A percentile compares a stretch with the other conserved stretches of the same genome.
Conservation (phyloP, 2,113 vertebrate species). For the Leptocoma aspasia region DNA sequence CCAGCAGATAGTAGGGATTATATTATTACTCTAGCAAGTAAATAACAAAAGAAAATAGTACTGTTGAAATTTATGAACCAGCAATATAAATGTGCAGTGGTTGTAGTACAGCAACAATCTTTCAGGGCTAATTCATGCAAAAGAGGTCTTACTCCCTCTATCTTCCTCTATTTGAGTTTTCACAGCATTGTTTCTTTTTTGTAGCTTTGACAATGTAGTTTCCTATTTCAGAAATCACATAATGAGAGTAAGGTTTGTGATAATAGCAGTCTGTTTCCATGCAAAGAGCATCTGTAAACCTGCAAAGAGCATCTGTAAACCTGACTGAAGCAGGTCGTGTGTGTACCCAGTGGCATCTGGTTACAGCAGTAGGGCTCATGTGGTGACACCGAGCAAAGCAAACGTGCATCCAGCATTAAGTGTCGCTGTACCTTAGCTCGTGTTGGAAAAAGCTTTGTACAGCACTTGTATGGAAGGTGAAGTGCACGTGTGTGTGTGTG, state of each 20-base stretch:
- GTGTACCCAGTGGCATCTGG: background rate
- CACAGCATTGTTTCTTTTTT: background rate
- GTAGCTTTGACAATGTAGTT: background rate
- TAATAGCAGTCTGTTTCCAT: background rate
- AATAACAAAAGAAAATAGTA: background rate
- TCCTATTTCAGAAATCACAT: background rate
- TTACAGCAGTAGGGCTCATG: background rate
- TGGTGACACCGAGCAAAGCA: background rate
- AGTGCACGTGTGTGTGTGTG: background rate
- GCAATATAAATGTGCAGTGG: background rate
- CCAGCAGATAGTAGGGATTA: background rate
- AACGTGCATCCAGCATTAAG: fast-evolving
- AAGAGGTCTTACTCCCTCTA: background rate
- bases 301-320: background rate
- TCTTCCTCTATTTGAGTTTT: background rate
- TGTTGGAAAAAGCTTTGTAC: background rate
- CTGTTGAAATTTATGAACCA: background rate
- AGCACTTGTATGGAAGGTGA: background rate
- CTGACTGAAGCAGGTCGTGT: background rate
- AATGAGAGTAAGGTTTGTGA: background rate
- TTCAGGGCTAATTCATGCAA: background rate
- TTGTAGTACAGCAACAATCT: background rate
- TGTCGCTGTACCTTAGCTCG: background rate
- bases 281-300: background rate
- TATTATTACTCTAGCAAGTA: background rate